Evolutionary conservation across 1,140 invertebrate genomes (phyloP), one percentile per base, ranked within the genome.

Genomic region (Drosophila micromelanica): DNA sequence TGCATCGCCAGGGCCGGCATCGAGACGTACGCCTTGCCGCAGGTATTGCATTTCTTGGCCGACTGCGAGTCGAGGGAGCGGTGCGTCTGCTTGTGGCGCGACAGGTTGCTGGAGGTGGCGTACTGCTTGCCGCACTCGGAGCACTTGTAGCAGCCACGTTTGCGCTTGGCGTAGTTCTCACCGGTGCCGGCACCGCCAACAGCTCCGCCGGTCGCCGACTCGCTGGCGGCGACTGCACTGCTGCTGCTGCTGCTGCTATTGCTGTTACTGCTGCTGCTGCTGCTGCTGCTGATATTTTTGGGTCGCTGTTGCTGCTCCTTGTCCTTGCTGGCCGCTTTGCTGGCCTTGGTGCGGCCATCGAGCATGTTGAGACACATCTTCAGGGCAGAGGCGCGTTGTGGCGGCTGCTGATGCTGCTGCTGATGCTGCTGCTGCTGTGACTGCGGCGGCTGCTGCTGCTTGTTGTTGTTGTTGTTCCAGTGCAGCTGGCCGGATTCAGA

Each of bases 1-100:
- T 99, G 98, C 98, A 99, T 99, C 11, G 98, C 97, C 48, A 99
- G 93, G 1, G 98, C 98, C 0, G 98, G 98, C 98, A 99, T 99
- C 74, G 96, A 97, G 11, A 99, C 98, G 92, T 99, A 99, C 0
- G 97, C 96, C 92, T 99, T 98, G 61, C 97, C 97, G 91, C 98
- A 99, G 43, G 97, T 97, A 64, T 95, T 95, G 93, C 98, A 99
- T 82, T 97, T 96, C 92, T 98, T 98, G 2, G 98, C 98, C 63
- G 96, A 95, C 70, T 97, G 95, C 0, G 97, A 98, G 91, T 99
- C 98, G 17, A 99, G 94, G 80, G 96, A 97, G 13, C 98, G 95
- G 90, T 99, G 98, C 0, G 98, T 99, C 92, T 99, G 98, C 91
- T 99, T 99, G 93, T 99, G 98, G 43, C 98, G 94, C 12, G 97